phyloP scores from a whole-genome alignment of 2,113 vertebrate genomes.

The Erythrocebus patas region DNA sequence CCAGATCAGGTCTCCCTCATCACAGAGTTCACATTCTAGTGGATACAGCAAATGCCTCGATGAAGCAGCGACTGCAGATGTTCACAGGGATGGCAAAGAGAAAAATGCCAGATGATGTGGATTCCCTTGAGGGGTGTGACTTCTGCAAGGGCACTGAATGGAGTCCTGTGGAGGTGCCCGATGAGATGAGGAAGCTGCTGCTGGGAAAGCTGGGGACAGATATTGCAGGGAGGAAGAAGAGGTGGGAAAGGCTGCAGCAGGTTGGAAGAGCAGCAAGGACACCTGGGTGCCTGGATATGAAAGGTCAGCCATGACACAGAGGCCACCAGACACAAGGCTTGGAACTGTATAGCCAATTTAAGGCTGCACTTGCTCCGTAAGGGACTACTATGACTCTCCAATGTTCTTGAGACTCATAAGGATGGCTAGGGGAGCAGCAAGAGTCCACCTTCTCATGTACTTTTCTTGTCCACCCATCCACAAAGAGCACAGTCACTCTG shows the following conservation, averaged over 20 bases:
- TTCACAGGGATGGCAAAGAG: neutral
- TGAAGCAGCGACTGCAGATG: no score
- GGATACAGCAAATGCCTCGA: rapidly evolving
- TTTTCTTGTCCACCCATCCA: no score
- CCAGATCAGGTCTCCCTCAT: rapidly evolving
- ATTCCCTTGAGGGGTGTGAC: neutral
- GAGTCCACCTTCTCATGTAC: no score
- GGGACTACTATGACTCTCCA: neutral
- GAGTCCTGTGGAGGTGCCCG: rapidly evolving
- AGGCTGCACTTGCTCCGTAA: rapidly evolving
- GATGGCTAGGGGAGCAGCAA: no score
- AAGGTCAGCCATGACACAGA: neutral
- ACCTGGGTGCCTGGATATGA: neutral
- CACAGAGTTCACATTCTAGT: neutral
- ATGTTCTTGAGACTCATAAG: rapidly evolving
- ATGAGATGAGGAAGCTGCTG: neutral
- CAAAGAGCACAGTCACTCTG: rapidly evolving
- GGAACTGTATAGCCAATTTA: rapidly evolving
- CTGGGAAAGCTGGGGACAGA: neutral
- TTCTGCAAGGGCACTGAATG: rapidly evolving
- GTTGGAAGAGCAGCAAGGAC: neutral
- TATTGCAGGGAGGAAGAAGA: neutral
- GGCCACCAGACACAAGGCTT: neutral
- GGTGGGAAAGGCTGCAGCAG: neutral
- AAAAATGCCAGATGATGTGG: rapidly evolving